Conservation (phyloP, 1,140 invertebrate species). For the Drosophila triauraria region DNA sequence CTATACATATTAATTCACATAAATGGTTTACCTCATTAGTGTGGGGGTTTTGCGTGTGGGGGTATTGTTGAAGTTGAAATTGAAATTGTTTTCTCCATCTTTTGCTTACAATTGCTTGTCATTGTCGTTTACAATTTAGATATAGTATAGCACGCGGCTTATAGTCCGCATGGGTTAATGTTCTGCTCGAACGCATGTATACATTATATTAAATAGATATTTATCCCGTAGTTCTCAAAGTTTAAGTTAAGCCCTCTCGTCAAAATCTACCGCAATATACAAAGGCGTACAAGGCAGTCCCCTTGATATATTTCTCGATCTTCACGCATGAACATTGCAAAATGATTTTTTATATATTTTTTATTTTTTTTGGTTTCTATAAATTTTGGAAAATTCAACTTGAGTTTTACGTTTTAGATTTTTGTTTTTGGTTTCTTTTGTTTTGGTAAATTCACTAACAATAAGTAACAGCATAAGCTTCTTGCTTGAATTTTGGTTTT, state of each 20-base stretch:
- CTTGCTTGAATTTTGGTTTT: constrained; percentile 51
- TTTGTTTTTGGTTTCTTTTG: constrained; percentile 15
- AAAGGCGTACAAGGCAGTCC: constrained; percentile 40
- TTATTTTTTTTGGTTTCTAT: constrained; percentile 33
- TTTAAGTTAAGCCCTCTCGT: constrained; percentile 62
- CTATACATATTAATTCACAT: constrained; percentile 44
- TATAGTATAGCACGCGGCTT: constrained; percentile 64
- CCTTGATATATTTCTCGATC: constrained; percentile 24
- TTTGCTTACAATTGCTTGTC: constrained; percentile 80
- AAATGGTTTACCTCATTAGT: constrained; percentile 33
- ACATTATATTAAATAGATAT: constrained; percentile 57
- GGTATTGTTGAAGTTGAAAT: constrained; percentile 64
- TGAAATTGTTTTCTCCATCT: constrained; percentile 70
- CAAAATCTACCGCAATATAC: constrained; percentile 60
- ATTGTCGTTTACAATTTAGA: constrained; percentile 70
- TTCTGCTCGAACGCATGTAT: constrained; percentile 45
- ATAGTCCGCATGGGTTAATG: constrained; percentile 57
- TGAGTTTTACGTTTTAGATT: constrained; percentile 42
- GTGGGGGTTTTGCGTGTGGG: constrained; percentile 58
- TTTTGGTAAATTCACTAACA: constrained; percentile 72
- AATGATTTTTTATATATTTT: constrained; percentile 40
- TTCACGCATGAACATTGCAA: constrained; percentile 42
- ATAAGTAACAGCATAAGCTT: constrained; percentile 74
- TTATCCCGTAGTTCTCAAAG: constrained; percentile 58
- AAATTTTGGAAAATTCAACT: constrained; percentile 57